A percentile compares a stretch with the other conserved stretches of the same genome.
These are phyloP conservation scores for Minunthozetes semirufus DNA, from an alignment of 2,888 invertebrate species.

Conservation along the genomic window DNA sequence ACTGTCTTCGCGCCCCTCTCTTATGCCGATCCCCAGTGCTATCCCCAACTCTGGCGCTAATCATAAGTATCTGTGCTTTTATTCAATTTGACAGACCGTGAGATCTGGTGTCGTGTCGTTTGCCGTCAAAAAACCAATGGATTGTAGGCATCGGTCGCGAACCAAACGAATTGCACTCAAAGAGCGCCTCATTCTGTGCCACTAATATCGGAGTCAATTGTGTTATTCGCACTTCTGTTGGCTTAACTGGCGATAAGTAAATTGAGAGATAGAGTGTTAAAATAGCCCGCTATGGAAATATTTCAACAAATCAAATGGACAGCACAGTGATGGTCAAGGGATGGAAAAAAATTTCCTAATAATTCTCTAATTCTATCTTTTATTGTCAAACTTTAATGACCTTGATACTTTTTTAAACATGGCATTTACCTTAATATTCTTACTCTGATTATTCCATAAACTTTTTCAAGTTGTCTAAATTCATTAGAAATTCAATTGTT, in stretches of 20 bases:
- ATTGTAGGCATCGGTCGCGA: slow-evolving; percentile 76
- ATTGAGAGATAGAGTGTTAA: background rate
- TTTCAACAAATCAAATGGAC: background rate
- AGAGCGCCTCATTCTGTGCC: slow-evolving; percentile 69
- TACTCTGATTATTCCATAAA: no score
- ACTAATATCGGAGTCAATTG: slow-evolving; percentile 67
- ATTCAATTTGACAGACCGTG: slow-evolving; percentile 29
- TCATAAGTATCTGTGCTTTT: background rate
- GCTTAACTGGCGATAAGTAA: slow-evolving; percentile 36
- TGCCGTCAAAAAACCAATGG: slow-evolving; percentile 38
- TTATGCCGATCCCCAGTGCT: no score
- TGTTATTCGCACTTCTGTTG: slow-evolving; percentile 37
- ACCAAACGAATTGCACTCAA: slow-evolving; percentile 74
- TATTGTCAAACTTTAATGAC: no score
- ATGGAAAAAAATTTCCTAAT: no score
- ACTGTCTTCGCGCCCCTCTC: no score
- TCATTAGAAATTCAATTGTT: no score
- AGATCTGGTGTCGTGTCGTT: slow-evolving; percentile 36
- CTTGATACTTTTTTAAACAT: no score
- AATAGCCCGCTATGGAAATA: background rate
- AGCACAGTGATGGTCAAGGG: no score
- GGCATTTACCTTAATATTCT: no score
- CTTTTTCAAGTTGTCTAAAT: no score
- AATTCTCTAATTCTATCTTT: no score
- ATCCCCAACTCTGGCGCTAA: no score